These are phyloP conservation scores for Zeuzera pyrina DNA, from an alignment of 2,888 invertebrate genomes.

Conservation along the genomic window DNA sequence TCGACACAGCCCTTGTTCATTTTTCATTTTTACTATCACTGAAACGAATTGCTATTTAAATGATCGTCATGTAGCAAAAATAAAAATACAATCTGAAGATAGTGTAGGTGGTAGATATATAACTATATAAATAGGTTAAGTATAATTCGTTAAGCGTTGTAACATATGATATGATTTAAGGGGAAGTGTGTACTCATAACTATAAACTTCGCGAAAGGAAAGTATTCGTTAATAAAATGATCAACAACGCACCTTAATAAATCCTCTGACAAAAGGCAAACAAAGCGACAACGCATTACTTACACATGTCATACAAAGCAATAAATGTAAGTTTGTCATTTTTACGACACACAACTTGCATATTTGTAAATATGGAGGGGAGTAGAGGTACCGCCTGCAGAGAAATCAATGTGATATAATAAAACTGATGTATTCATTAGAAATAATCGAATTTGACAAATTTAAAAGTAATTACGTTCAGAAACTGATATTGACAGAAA, in stretches of 20 bases:
- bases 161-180: slow-evolving; percentile 24
- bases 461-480: slow-evolving; percentile 21
- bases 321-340: slow-evolving; percentile 60
- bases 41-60: too few relatives aligned
- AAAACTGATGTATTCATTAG: slow-evolving; percentile 25
- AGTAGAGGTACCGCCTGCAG: slow-evolving; percentile 39
- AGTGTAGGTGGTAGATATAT: too few relatives aligned
- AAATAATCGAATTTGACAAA: slow-evolving; percentile 19
- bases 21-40: too few relatives aligned
- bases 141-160: slow-evolving; percentile 34
- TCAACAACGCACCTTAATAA: slow-evolving; percentile 57
- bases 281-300: slow-evolving; percentile 51
- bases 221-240: slow-evolving; percentile 55
- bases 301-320: slow-evolving; percentile 45
- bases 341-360: slow-evolving; percentile 48
- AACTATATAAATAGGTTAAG: too few relatives aligned
- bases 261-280: slow-evolving; percentile 61
- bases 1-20: too few relatives aligned
- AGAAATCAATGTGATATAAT: slow-evolving; percentile 32
- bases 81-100: too few relatives aligned
- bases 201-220: slow-evolving; percentile 31
- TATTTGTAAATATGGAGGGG: slow-evolving; percentile 42
- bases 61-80: too few relatives aligned
- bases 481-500: too few relatives aligned
- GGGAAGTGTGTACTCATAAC: slow-evolving; percentile 21